Percentiles rank a stretch among this genome's conserved stretches.
phyloP scores from a whole-genome alignment of 2,113 vertebrate species.

The Australoheros scitulus region DNA sequence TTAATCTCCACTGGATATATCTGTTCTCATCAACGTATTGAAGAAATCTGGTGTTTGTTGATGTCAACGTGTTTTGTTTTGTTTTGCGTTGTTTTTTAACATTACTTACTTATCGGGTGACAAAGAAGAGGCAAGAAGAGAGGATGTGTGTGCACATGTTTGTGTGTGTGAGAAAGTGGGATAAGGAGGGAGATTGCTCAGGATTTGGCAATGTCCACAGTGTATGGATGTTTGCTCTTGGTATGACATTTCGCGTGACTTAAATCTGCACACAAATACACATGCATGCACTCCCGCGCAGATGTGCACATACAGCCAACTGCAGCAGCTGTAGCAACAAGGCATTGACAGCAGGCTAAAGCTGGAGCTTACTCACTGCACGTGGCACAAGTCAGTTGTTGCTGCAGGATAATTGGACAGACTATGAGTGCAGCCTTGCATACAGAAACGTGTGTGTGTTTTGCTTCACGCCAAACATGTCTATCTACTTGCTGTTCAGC shows the following conservation, averaged over 20 bases:
- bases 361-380: constrained; percentile 51
- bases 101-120: constrained; percentile 31
- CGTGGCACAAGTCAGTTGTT: constrained; percentile 48
- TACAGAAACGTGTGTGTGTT: constrained; percentile 11
- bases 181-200: constrained; percentile 31
- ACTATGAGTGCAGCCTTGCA: background rate
- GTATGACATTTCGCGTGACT: constrained; percentile 71
- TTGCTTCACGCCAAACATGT: background rate
- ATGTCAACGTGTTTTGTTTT: too few relatives aligned
- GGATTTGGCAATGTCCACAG: constrained; percentile 56
- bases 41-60: background rate
- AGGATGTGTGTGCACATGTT: background rate
- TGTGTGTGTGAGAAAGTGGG: constrained; percentile 6
- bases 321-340: constrained; percentile 60
- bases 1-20: background rate
- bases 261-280: constrained; percentile 40
- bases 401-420: constrained; percentile 44
- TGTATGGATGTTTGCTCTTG: constrained; percentile 64
- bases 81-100: background rate
- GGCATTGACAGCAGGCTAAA: constrained; percentile 38
- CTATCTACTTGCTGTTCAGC: background rate
- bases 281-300: constrained; percentile 2
- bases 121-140: background rate
- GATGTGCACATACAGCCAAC: constrained; percentile 57
- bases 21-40: background rate